Base-by-base conservation (phyloP, 2,888 invertebrate species). In the Pristionchus maxplancki region DNA sequence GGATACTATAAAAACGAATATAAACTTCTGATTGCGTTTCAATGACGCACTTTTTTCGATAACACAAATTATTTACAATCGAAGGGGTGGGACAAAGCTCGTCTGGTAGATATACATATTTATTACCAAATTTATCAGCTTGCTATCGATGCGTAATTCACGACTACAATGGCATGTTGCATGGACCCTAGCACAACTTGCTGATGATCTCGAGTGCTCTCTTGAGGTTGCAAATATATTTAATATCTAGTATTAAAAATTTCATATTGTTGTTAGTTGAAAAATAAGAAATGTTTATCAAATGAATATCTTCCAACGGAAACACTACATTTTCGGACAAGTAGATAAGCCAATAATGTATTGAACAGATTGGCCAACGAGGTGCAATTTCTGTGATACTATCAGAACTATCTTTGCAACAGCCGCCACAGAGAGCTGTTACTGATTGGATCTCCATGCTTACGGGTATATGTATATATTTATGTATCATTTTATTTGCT, bases 331-430 rank as follows among this genome's bases (percentile, higher is more conserved):
- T n/a, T n/a, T n/a, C n/a, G n/a, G n/a, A n/a, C n/a, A n/a, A n/a
- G n/a, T n/a, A n/a, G n/a, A n/a, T n/a, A n/a, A n/a, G n/a, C n/a
- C n/a, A n/a, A n/a, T n/a, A n/a, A n/a, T n/a, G n/a, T n/a, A n/a
- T n/a, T n/a, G n/a, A n/a, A n/a, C n/a, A 91, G 89, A 91, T 92
- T 84, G 93, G 95, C 71, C 94, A 94, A 90, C 93, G 95, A 87
- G 95, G 95, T 9, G 95, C 95, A 5, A 95, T 95, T 48, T 95
- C 95, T 6, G 93, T 95, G 5, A 92, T 95, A 0, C 92, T 95
- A 20, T 93, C 95, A 4, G 91, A 90, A 24, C 82, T 91, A 48
- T 58, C 90, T 11, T 89, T 89, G 53, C 86, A 82, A 24, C 89
- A 90, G 78, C 89, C 90, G 44, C 91, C 91, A 15, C 89, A 89